Evolutionary conservation across 2,113 vertebrate genomes (phyloP).

Genomic region (Rhynchomys soricoides): DNA sequence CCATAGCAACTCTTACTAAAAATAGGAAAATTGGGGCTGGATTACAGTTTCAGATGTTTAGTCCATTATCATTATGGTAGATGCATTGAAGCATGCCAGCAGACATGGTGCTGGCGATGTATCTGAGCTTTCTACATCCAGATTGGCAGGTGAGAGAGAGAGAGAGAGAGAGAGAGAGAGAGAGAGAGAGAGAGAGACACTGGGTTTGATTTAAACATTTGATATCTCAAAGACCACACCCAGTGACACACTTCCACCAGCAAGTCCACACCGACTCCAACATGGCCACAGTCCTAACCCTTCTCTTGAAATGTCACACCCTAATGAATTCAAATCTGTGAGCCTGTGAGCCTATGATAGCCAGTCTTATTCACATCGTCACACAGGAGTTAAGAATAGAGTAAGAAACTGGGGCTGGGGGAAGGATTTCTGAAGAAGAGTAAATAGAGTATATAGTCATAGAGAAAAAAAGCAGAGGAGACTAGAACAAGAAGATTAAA

Average conservation of each 20-base stretch:
- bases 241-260: background rate
- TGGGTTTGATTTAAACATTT: background rate
- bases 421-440: background rate
- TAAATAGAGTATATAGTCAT: background rate
- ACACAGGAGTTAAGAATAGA: background rate
- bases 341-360: background rate
- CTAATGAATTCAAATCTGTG: background rate
- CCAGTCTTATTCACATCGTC: background rate
- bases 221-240: background rate
- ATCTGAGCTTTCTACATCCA: background rate
- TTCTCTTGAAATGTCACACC: background rate
- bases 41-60: background rate
- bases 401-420: background rate
- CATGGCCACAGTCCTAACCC: background rate
- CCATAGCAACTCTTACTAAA: background rate
- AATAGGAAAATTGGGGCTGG: background rate
- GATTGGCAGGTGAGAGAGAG: background rate
- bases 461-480: background rate
- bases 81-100: background rate
- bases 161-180: background rate
- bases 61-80: background rate
- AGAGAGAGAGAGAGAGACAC: background rate
- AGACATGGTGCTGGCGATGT: background rate
- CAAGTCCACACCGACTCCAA: background rate
- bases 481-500: background rate